phyloP scores from a whole-genome alignment of 2,113 vertebrate species.

The Tor tambroides region DNA sequence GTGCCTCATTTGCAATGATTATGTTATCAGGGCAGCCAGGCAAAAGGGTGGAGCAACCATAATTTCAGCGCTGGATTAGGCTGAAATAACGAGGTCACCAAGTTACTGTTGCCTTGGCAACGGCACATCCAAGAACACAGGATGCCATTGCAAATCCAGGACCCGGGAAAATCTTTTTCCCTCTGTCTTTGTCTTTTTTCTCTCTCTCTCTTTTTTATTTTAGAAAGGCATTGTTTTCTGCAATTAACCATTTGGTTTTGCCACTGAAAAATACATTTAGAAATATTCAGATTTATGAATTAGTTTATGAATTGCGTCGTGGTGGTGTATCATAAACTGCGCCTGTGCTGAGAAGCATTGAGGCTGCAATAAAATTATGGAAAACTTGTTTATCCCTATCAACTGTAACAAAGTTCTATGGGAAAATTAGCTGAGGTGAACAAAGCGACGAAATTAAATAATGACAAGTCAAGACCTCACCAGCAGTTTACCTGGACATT shows the following conservation, averaged over 20 bases:
- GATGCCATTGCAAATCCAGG: constrained; percentile 86
- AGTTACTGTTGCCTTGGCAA: constrained; percentile 99
- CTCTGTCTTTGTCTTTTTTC: constrained; percentile 48
- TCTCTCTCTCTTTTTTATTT: constrained; percentile 43
- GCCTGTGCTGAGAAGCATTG: not conserved
- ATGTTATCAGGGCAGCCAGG: constrained; percentile 99
- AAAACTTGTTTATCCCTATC: not conserved
- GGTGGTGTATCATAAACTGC: not conserved
- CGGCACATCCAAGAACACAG: constrained; percentile 99
- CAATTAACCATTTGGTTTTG: constrained; percentile 27
- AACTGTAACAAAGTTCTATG: not conserved
- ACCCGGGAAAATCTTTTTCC: constrained; percentile 65
- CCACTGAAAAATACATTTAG: constrained; percentile 5
- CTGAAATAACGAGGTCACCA: constrained; percentile 99
- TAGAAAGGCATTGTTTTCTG: constrained; percentile 27
- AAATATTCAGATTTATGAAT: constrained; percentile 16
- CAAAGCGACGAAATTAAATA: not conserved
- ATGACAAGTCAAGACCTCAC: not conserved
- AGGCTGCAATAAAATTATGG: not conserved
- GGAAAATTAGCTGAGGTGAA: not conserved
- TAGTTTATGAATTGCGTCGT: not conserved
- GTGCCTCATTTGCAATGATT: constrained; percentile 99
- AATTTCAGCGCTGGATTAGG: constrained; percentile 99
- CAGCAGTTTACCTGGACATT: not conserved
- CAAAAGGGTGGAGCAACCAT: constrained; percentile 99